These are phyloP conservation scores for Bergia puertoricense DNA, from an alignment of 92 coral and sea anemone genomes.

Conservation along the genomic window DNA sequence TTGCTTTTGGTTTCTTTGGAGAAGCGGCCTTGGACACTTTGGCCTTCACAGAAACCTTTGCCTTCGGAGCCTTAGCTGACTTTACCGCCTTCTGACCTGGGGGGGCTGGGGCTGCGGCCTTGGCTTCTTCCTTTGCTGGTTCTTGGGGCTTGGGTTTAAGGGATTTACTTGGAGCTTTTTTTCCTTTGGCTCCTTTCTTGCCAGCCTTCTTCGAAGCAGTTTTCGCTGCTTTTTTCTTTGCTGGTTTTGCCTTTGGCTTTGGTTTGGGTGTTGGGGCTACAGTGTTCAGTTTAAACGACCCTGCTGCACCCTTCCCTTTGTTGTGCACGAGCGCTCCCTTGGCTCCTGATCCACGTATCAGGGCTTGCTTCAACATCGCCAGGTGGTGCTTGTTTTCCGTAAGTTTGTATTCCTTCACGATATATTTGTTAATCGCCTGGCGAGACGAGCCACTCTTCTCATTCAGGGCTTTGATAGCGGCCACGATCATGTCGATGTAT, in stretches of 20 bases:
- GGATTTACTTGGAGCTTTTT: constrained; percentile 26
- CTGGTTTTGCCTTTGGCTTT: constrained; percentile 40
- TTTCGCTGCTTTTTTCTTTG: constrained; percentile 44
- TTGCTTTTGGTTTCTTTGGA: constrained; percentile 85
- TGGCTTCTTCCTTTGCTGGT: constrained; percentile 16
- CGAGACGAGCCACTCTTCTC: constrained; percentile 85
- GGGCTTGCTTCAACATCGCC: constrained; percentile 80
- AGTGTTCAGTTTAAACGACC: constrained; percentile 77
- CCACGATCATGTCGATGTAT: constrained; percentile 72
- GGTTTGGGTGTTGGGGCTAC: constrained; percentile 47
- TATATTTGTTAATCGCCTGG: constrained; percentile 82
- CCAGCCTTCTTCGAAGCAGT: constrained; percentile 50
- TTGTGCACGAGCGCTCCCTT: constrained; percentile 77
- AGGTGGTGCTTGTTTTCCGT: constrained; percentile 78
- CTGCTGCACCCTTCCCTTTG: constrained; percentile 88
- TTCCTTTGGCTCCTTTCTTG: constrained; percentile 41
- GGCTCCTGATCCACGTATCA: constrained; percentile 68
- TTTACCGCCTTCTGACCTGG: constrained; percentile 33
- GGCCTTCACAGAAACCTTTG: constrained; percentile 41
- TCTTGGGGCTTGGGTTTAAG: constrained; percentile 33
- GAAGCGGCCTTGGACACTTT: constrained; percentile 73
- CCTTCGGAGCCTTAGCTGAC: constrained; percentile 49
- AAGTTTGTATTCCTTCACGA: constrained; percentile 73
- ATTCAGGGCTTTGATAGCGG: constrained; percentile 67
- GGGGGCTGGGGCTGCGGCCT: constrained; percentile 17